Base-by-base conservation (phyloP, 2,888 invertebrate species). In the Adelphocoris suturalis region DNA sequence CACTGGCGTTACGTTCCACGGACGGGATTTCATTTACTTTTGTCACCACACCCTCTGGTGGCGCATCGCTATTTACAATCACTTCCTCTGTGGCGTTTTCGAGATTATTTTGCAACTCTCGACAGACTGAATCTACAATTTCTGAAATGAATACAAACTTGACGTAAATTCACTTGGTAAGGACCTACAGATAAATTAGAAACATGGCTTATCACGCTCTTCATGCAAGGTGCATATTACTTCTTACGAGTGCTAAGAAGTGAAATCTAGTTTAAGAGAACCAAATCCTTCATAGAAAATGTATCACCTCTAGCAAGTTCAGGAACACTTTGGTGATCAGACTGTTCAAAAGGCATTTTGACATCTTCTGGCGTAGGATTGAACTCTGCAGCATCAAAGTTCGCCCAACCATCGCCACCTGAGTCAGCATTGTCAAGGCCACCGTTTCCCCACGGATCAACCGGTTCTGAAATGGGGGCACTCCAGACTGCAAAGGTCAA, bases 321-420 rank as follows among this genome's bases (percentile, higher is more conserved):
- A 68, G 68, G 68, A 68, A 68, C 68, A 27, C 68, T 68, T 68
- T 68, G 19, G 23, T 23, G 68, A 68, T 68, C 68, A 19, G 68
- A 12, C 23, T 27, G 68, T 68, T 68, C 23, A 68, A 7, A 27
- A 68, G 68, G 23, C 27, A 23, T 27, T 7, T 27, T 68, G 68
- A 23, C 23, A 11, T 68, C 68, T 68, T 19, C 23, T 3, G 68
- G 23, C 16, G 55, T 23, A 48, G 46, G 52, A n/a, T 76, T 48
- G 48, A 46, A 90, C 47, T 75, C 90, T 11, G 52, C 76, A 75
- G 37, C 23, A 11, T 88, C 85, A 61, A 94, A 94, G 91, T 94
- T 93, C 7, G 94, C 94, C 94, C 94, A 94, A 86, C 93, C 93
- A 61, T 92, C 92, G 57, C 91, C 91, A 61, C 52, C 91, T 86